These are phyloP conservation scores for Trogon melanurus DNA, from an alignment of 2,113 vertebrate genomes.

Conservation along the genomic window DNA sequence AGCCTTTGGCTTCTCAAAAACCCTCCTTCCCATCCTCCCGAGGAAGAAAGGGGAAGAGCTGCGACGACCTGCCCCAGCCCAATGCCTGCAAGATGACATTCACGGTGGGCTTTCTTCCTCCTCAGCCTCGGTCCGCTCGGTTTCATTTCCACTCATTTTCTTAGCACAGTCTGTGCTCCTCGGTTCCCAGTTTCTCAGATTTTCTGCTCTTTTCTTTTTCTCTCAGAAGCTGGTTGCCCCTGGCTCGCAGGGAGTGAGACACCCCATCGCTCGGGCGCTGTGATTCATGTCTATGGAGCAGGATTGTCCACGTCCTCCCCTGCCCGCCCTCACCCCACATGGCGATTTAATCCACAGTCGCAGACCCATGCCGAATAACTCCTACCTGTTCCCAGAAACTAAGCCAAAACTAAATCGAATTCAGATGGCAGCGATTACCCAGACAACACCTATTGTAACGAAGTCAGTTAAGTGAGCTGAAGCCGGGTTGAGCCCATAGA, in stretches of 20 bases:
- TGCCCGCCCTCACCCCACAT: neutral
- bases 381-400: no score
- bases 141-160: neutral
- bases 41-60: neutral
- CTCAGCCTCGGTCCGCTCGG: neutral
- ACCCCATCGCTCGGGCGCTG: neutral
- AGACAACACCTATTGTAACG: no score
- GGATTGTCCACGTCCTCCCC: neutral
- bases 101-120: neutral
- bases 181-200: neutral
- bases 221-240: neutral
- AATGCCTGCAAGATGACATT: fast-evolving
- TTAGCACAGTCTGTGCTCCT: neutral
- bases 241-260: fast-evolving
- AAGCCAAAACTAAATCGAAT: no score
- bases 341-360: neutral
- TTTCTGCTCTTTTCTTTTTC: neutral
- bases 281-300: neutral
- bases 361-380: no score
- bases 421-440: no score
- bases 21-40: neutral
- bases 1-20: neutral
- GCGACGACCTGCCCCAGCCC: neutral
- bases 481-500: no score
- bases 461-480: no score